Base-by-base conservation (phyloP, 2,797 vertebrate genomes). In the Chelidonichthys spinosus region DNA sequence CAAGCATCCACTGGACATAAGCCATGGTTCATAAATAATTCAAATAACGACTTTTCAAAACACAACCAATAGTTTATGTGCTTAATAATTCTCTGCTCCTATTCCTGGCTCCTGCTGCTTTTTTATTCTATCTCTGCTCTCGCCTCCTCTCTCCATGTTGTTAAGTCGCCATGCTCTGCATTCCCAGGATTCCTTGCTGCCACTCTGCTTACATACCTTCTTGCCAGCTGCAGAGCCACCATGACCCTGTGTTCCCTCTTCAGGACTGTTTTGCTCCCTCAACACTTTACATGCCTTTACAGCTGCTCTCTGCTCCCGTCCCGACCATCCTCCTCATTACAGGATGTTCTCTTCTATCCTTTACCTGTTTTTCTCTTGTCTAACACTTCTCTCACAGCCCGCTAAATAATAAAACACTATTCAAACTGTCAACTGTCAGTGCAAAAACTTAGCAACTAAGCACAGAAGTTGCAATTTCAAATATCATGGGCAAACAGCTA, bases 161-260 rank as follows among this genome's bases (percentile, higher is more conserved):
- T 74, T 63, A 67, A 77, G 52, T 67, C 11, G n/a, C 78, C 66
- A 44, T 8, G 36, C 67, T 83, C 35, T 49, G 71, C 90, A 91
- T 92, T 93, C 88, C 87, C 86, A 90, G 86, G 66, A 92, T 93
- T 92, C 90, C 74, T 91, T 72, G 80, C 77, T 89, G 81, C 82
- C 74, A 85, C 65, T 78, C 65, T 67, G 66, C 78, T 69, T 65
- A 80, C 81, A 89, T 85, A 74, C 83, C 63, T 80, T 72, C 72
- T 63, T 82, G 79, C 79, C 86, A 86, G 90, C 86, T 84, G 84
- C 64, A 61, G 17, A 83, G 63, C 63, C 79, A 78, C 35, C 37
- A 49, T 49, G 36, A 37, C 36, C 32, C 35, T 7, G 37, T 53
- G 77, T 77, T 74, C 46, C 35, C 60, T 60, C 32, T 58, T 44